Conservation (phyloP, 2,113 vertebrate species). For the Scytalopus superciliaris region DNA sequence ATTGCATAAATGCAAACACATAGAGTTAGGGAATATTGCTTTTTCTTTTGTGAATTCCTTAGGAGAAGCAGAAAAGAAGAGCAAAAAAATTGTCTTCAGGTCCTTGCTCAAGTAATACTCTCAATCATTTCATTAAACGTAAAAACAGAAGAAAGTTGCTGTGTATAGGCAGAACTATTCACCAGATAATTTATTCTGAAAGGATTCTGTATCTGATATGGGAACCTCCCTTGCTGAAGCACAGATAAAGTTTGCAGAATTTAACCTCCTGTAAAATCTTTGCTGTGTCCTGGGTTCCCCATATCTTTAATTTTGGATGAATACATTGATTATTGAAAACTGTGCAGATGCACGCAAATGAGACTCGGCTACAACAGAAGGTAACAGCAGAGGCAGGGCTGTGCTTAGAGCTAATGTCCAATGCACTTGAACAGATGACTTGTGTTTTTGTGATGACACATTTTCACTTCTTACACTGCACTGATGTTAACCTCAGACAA, state of each 20-base stretch:
- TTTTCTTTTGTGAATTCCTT: not conserved
- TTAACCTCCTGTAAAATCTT: not conserved
- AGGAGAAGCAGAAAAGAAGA: not conserved
- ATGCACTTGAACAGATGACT: not conserved
- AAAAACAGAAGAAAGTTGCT: not conserved
- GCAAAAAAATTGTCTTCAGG: not conserved
- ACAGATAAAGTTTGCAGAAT: not conserved
- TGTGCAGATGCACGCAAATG: not conserved
- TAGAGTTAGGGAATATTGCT: not conserved
- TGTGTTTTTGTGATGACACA: not conserved
- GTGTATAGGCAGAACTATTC: not conserved
- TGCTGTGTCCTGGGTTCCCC: not conserved
- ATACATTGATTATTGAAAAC: not conserved
- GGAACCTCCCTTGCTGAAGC: not conserved
- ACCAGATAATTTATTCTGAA: not conserved
- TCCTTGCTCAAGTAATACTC: not conserved
- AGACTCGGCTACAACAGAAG: not conserved
- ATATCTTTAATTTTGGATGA: not conserved
- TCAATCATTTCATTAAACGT: not conserved
- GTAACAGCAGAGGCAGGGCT: not conserved
- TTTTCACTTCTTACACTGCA: not conserved
- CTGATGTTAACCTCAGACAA: not conserved
- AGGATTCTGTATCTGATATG: not conserved
- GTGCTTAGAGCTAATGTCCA: fast-evolving
- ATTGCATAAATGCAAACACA: not conserved